Evolutionary conservation across 2,797 vertebrate species (phyloP).

Genomic region (Pteropus rufus): DNA sequence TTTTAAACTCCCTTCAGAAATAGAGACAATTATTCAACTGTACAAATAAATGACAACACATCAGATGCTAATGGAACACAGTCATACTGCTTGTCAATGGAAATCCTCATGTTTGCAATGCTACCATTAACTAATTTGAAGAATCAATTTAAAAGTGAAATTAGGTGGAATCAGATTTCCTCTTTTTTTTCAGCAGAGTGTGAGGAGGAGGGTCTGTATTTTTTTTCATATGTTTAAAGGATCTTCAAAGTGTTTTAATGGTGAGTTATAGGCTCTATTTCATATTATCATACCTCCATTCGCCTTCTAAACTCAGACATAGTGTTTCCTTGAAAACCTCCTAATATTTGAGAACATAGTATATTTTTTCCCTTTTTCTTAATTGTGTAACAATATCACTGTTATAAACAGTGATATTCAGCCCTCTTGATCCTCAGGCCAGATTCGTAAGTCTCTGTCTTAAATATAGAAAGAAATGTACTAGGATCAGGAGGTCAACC

Average conservation of each 20-base stretch:
- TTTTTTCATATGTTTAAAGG: background rate
- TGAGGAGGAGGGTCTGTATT: background rate
- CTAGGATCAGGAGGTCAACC: background rate
- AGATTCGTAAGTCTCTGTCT: background rate
- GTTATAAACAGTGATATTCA: background rate
- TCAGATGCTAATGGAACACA: background rate
- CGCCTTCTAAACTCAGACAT: background rate
- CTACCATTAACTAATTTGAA: background rate
- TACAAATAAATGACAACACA: background rate
- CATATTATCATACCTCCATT: background rate
- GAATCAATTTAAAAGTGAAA: background rate
- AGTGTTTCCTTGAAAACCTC: slow-evolving; percentile 30
- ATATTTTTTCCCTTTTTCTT: background rate
- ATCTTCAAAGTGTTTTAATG: background rate
- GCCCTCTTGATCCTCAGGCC: background rate
- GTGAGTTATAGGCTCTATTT: background rate
- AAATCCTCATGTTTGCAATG: background rate
- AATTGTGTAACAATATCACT: background rate
- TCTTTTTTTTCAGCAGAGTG: background rate
- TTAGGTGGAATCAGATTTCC: background rate
- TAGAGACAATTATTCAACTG: background rate
- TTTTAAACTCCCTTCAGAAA: slow-evolving; percentile 37
- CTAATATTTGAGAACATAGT: background rate
- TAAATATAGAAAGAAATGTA: background rate
- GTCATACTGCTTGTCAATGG: background rate